Evolutionary conservation across 2,797 vertebrate species (phyloP), one percentile per base, ranked within the genome.

Genomic region (Centropyge bicolor): DNA sequence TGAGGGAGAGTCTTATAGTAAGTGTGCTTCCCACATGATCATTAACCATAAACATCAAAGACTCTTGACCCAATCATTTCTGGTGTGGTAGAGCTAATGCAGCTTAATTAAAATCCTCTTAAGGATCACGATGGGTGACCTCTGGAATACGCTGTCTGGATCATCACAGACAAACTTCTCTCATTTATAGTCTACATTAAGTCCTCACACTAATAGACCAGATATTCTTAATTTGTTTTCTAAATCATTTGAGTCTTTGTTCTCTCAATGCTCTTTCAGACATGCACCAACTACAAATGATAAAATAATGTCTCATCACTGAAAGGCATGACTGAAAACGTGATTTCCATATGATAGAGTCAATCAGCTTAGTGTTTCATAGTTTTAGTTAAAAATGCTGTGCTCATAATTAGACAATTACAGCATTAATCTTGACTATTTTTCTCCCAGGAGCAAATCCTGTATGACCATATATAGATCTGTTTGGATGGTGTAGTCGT

Each of bases 21-120:
- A 92, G 83, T 85, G 86, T 82, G 80, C 82, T 89, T 91, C 85
- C 86, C 88, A 80, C 85, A 89, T 91, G 90, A 88, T 92, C 89
- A 91, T 93, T 92, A 91, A 88, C 86, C 88, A 87, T 88, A 90
- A 90, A 95, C 92, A 93, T 89, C 86, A 92, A 90, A 88, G 90
- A 86, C 89, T 90, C 81, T 91, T 94, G 93, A 94, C 91, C 93
- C 84, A 88, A 62, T 93, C 80, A 87, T 89, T 87, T 86, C 83
- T 86, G 79, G 81, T 91, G 72, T 79, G 82, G 83, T 83, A 72
- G 70, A 81, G 84, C 82, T 93, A 93, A 93, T 94, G 81, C 80
- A 85, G 88, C 89, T 93, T 92, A 93, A 93, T 94, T 93, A 91
- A 93, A 93, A 93, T 93, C 90, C 88, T 91, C 86, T 92, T 89